These are phyloP conservation scores for Xestobium rufovillosum DNA, from an alignment of 2,888 invertebrate species.

Conservation along the genomic window DNA sequence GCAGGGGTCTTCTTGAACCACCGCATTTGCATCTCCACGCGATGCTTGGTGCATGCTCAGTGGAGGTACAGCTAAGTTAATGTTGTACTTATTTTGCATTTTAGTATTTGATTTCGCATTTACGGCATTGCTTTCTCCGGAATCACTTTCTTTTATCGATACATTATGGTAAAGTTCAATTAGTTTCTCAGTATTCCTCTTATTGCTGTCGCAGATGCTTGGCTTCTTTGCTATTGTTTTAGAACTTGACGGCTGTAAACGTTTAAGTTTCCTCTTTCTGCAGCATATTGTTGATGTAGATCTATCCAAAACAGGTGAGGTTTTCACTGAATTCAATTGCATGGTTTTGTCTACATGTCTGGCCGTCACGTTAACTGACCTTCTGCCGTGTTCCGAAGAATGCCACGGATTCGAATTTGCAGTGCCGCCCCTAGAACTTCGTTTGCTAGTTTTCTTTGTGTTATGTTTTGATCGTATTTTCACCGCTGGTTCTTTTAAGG, in stretches of 20 bases:
- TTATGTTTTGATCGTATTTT: background rate
- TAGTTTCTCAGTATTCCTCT: constrained; percentile 16
- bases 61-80: background rate
- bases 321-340: constrained; percentile 16
- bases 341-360: constrained; percentile 21
- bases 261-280: constrained; percentile 14
- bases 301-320: constrained; percentile 14
- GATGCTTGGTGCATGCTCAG: constrained; percentile 8
- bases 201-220: constrained; percentile 6
- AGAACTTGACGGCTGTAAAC: constrained; percentile 10
- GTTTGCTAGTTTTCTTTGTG: constrained; percentile 3
- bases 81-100: constrained; percentile 1
- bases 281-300: constrained; percentile 14
- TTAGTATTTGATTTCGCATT: constrained; percentile 16
- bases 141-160: constrained; percentile 36
- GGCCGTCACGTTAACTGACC: constrained; percentile 20
- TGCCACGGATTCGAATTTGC: constrained; percentile 13
- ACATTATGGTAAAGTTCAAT: constrained; percentile 42
- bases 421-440: constrained; percentile 11
- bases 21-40: constrained; percentile 11
- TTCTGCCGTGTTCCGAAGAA: constrained; percentile 20
- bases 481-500: background rate
- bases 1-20: too few species aligned
- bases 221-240: constrained; percentile 6
- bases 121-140: constrained; percentile 30